phyloP scores from a whole-genome alignment of 2,797 vertebrate genomes.

The Falco columbarius region DNA sequence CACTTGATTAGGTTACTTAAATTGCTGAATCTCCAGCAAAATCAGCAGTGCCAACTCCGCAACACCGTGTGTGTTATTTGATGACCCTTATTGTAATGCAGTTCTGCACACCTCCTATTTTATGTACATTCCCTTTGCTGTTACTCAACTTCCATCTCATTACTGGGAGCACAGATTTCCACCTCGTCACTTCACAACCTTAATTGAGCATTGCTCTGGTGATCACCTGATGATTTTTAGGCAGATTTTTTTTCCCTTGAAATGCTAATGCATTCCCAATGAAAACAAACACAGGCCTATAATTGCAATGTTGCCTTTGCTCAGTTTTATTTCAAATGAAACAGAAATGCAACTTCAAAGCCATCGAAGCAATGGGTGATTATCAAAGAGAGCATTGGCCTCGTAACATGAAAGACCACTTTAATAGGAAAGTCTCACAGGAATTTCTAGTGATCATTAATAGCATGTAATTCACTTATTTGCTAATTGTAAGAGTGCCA shows the following conservation, averaged over 20 bases:
- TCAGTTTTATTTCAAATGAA: not conserved
- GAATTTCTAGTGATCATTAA: slow-evolving; percentile 31
- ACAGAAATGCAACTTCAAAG: slow-evolving; percentile 15
- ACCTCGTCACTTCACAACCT: not conserved
- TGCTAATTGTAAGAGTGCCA: not conserved
- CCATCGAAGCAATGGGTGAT: not conserved
- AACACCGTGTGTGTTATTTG: not conserved
- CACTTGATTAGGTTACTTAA: slow-evolving; percentile 74
- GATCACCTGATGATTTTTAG: not conserved
- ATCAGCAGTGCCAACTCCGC: slow-evolving; percentile 28
- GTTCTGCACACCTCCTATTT: slow-evolving; percentile 4
- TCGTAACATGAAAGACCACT: slow-evolving; percentile 11
- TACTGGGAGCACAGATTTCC: fast-evolving
- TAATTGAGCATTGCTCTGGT: not conserved
- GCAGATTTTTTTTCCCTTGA: not conserved
- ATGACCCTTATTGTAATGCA: not conserved
- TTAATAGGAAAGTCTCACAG: not conserved
- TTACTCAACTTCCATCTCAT: not conserved
- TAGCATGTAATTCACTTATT: not conserved
- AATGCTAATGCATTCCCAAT: not conserved
- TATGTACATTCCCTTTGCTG: not conserved
- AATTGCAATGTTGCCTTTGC: not conserved
- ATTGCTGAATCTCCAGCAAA: slow-evolving; percentile 65
- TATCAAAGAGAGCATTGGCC: not conserved
- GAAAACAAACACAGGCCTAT: not conserved